phyloP scores from a whole-genome alignment of 2,797 vertebrate species.

The Phyllotis vaccarum region DNA sequence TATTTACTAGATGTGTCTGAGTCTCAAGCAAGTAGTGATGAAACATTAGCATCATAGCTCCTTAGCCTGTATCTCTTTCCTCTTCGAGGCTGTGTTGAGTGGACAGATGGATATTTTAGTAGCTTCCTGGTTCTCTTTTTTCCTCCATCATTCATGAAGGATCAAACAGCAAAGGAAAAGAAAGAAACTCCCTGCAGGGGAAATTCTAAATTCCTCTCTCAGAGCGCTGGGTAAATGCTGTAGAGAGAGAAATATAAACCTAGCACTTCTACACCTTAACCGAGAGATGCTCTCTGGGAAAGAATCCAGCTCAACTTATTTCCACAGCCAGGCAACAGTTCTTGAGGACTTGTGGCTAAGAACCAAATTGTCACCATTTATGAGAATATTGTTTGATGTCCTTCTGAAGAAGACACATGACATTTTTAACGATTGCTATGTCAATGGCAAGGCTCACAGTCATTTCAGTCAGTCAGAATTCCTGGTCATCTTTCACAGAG shows the following conservation, averaged over 20 bases:
- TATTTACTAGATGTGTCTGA: background rate
- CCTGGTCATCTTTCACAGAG: background rate
- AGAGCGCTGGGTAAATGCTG: background rate
- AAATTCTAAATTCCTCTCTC: background rate
- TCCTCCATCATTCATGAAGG: background rate
- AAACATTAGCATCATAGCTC: background rate
- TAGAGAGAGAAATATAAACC: background rate
- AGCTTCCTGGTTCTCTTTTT: background rate
- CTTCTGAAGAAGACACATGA: background rate
- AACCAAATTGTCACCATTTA: slow-evolving; percentile 45
- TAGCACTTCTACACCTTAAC: background rate
- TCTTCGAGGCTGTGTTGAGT: background rate
- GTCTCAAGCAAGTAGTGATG: background rate
- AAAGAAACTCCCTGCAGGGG: background rate
- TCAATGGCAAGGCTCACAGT: background rate
- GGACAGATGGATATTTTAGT: background rate
- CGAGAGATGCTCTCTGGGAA: background rate
- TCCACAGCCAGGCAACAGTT: slow-evolving; percentile 6
- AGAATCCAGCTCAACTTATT: background rate
- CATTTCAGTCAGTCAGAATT: background rate
- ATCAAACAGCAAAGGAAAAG: background rate
- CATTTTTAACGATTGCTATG: background rate
- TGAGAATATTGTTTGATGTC: slow-evolving; percentile 20
- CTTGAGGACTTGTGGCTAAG: slow-evolving; percentile 27
- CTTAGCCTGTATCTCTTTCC: background rate